phyloP scores from a whole-genome alignment of 1,140 invertebrate species.

The Wasmannia auropunctata region DNA sequence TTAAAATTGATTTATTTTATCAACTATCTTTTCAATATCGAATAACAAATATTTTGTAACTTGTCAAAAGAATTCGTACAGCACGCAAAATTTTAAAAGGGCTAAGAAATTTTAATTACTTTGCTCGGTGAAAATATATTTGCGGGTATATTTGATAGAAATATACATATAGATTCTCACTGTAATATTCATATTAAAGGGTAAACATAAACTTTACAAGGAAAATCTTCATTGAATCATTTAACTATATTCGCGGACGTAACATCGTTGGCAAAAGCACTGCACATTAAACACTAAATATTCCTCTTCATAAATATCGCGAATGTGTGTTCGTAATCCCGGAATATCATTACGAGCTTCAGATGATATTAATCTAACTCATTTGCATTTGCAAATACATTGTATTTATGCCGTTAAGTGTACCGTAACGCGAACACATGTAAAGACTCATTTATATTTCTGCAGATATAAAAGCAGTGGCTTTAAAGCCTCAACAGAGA shows the following conservation, averaged over 20 bases:
- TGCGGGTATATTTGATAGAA: neutral
- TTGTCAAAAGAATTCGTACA: neutral
- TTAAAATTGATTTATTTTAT: neutral
- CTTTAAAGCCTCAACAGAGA: slow-evolving; percentile 1
- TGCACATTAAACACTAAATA: slow-evolving; percentile 44
- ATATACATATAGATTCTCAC: neutral
- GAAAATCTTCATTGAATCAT: neutral
- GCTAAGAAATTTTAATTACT: neutral
- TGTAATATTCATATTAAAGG: neutral
- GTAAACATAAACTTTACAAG: neutral
- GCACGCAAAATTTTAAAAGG: neutral
- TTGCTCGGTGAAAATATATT: neutral
- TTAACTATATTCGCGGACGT: neutral
- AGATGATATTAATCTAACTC: slow-evolving; percentile 36
- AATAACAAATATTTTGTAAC: slow-evolving; percentile 1
- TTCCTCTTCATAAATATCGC: slow-evolving; percentile 33
- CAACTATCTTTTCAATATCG: neutral
- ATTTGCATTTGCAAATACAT: slow-evolving; percentile 31
- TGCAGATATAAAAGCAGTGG: slow-evolving; percentile 28
- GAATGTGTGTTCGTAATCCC: slow-evolving; percentile 12
- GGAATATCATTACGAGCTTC: slow-evolving; percentile 32
- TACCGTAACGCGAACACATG: neutral
- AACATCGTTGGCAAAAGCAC: slow-evolving; percentile 5
- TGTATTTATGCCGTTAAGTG: slow-evolving; percentile 22
- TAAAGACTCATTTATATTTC: slow-evolving; percentile 17